A percentile compares a stretch with the other conserved stretches of the same genome.
Conservation (phyloP, 2,888 invertebrate genomes). For the Acronicta alni region DNA sequence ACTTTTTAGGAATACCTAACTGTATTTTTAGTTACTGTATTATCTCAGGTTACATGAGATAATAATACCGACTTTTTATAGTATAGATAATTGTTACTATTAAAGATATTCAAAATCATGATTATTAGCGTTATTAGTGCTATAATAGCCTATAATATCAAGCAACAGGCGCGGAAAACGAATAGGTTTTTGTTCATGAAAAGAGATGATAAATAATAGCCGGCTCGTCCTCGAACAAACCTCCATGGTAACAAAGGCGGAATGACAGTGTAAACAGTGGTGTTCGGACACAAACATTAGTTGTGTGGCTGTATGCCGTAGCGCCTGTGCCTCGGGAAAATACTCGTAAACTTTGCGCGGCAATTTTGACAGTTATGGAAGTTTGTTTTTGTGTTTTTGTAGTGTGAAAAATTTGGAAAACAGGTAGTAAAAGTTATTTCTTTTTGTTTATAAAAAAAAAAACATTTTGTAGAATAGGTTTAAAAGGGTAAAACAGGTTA, state of each 20-base stretch:
- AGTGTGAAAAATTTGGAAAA: constrained; percentile 31
- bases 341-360: constrained; percentile 60
- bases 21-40: no score
- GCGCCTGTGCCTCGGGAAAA: constrained; percentile 63
- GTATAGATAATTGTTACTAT: no score
- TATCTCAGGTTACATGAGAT: no score
- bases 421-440: constrained; percentile 25
- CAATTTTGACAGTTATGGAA: constrained; percentile 58
- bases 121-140: constrained; percentile 23
- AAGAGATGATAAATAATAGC: constrained; percentile 50
- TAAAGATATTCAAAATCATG: background rate
- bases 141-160: constrained; percentile 33
- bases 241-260: constrained; percentile 55
- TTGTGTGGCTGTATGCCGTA: constrained; percentile 67
- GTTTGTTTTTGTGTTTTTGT: constrained; percentile 47
- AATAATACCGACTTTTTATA: no score
- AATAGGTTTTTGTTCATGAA: constrained; percentile 50
- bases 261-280: constrained; percentile 56
- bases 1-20: no score
- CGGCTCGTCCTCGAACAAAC: constrained; percentile 49
- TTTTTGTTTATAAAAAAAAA: no score
- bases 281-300: constrained; percentile 67
- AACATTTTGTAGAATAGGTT: no score
- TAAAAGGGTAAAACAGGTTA: no score
- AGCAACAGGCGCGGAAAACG: constrained; percentile 21